A percentile compares a stretch with the other conserved stretches of the same genome.
Evolutionary conservation across 2,797 vertebrate species (phyloP).

Genomic region (Protosalanx chinensis): DNA sequence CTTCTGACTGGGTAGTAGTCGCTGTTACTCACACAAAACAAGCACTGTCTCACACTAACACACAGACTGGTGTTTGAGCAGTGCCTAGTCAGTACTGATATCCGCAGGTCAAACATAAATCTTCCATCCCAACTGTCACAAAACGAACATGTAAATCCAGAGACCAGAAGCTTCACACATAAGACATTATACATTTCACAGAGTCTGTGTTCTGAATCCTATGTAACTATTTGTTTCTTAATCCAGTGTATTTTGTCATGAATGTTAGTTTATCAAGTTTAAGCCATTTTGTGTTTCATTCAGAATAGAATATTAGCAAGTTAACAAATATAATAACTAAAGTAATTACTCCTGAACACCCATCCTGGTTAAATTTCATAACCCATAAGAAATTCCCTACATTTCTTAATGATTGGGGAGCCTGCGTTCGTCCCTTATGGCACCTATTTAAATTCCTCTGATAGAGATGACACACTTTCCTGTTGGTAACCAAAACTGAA

Average conservation of each 20-base stretch:
- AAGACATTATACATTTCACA: neutral
- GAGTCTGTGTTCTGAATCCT: no score
- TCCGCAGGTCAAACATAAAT: slow-evolving; percentile 39
- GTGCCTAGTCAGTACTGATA: slow-evolving; percentile 49
- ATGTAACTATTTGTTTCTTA: slow-evolving; percentile 2
- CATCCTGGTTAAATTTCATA: neutral
- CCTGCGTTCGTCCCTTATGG: neutral
- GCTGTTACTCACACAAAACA: slow-evolving; percentile 57
- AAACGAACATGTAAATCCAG: slow-evolving; percentile 47
- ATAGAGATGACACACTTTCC: neutral
- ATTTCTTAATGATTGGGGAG: neutral
- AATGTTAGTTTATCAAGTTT: neutral
- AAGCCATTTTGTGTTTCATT: slow-evolving; percentile 11
- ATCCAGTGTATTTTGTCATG: slow-evolving; percentile 4
- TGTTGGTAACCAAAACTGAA: slow-evolving; percentile 7
- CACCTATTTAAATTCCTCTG: slow-evolving; percentile 4
- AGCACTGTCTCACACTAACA: slow-evolving; percentile 32
- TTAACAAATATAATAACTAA: no score
- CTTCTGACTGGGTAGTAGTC: slow-evolving; percentile 36
- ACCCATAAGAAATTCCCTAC: neutral
- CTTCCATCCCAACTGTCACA: slow-evolving; percentile 39
- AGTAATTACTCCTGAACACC: no score
- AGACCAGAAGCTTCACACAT: slow-evolving; percentile 29
- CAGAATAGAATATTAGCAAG: neutral
- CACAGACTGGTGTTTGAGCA: slow-evolving; percentile 51